A percentile compares a stretch with the other conserved stretches of the same genome.
These are phyloP conservation scores for Xyrichtys novacula DNA, from an alignment of 2,797 vertebrate genomes.

Conservation along the genomic window DNA sequence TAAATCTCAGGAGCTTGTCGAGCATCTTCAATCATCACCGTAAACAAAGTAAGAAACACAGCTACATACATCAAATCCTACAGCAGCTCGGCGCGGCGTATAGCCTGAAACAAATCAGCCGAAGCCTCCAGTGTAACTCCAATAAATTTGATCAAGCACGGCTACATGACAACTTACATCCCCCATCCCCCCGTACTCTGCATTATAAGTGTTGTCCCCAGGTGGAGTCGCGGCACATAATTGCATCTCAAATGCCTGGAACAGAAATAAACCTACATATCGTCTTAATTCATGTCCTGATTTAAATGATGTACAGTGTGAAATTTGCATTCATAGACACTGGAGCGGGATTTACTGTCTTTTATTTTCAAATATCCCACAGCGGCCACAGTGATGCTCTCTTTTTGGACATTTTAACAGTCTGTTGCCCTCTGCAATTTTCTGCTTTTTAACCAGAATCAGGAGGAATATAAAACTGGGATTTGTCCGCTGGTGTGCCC, in stretches of 20 bases:
- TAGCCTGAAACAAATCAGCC: constrained; percentile 35
- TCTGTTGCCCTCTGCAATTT: not conserved
- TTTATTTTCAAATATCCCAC: constrained; percentile 3
- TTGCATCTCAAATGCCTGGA: constrained; percentile 29
- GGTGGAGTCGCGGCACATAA: constrained; percentile 37
- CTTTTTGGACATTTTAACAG: constrained; percentile 12
- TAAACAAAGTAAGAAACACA: constrained; percentile 15
- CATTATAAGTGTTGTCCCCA: constrained; percentile 2
- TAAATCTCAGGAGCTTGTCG: constrained; percentile 6
- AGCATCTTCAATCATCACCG: not conserved
- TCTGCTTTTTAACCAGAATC: constrained; percentile 2
- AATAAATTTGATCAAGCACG: constrained; percentile 50
- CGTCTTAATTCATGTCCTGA: constrained; percentile 21
- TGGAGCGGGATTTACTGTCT: constrained; percentile 4
- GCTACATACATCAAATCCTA: constrained; percentile 9
- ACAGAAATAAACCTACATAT: constrained; percentile 7
- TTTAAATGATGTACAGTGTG: constrained; percentile 4
- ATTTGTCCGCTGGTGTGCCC: constrained; percentile 40
- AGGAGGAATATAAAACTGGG: constrained; percentile 16
- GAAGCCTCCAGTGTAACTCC: constrained; percentile 39
- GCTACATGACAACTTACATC: constrained; percentile 36
- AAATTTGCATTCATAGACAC: constrained; percentile 8
- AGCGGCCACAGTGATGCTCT: not conserved
- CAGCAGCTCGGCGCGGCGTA: not conserved
- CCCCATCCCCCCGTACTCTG: constrained; percentile 4